Percentiles rank a stretch among this genome's conserved stretches.
Conservation (phyloP, 1,140 invertebrate species). For the Drosophila rhopaloa region DNA sequence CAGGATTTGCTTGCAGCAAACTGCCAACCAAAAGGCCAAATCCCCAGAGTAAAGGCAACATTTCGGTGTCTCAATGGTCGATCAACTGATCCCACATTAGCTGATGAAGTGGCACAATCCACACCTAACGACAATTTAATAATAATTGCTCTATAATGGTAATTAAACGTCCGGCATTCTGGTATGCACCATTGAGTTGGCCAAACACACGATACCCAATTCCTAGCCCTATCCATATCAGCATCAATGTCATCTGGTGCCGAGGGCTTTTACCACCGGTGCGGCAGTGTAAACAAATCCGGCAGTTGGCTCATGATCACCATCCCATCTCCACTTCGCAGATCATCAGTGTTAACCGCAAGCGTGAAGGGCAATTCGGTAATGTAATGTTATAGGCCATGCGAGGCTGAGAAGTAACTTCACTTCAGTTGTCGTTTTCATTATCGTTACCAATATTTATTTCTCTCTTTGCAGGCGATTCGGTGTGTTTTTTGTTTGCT, state of each 20-base stretch:
- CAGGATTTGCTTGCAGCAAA: conserved; percentile 21
- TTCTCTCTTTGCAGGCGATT: conserved; percentile 14
- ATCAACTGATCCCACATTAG: conserved; percentile 17
- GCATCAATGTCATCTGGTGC: conserved; percentile 45
- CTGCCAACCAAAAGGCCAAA: not conserved
- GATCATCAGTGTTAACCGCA: conserved; percentile 51
- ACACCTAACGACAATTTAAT: conserved; percentile 47
- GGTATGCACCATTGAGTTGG: conserved; percentile 39
- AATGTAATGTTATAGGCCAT: conserved; percentile 71
- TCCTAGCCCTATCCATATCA: conserved; percentile 43
- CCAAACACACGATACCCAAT: conserved; percentile 38
- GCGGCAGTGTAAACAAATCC: conserved; percentile 62
- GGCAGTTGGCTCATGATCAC: conserved; percentile 42
- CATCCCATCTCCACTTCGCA: conserved; percentile 14
- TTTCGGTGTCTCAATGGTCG: conserved; percentile 23
- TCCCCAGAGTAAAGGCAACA: conserved; percentile 12
- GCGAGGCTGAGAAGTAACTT: conserved; percentile 71
- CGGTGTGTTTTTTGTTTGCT: conserved; percentile 31
- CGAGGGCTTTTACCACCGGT: conserved; percentile 30
- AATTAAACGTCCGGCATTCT: conserved; percentile 29
- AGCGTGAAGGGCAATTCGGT: conserved; percentile 73
- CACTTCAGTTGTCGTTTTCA: conserved; percentile 45
- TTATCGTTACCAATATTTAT: conserved; percentile 51
- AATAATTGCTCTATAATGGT: conserved; percentile 12
- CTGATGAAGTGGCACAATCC: conserved; percentile 19